Percentiles rank a stretch among this genome's conserved stretches.
Conservation (phyloP, 2,113 vertebrate species). For the human region GRCh38 chr1:25317001-25317500, state of each 20-base stretch:
- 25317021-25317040: not conserved
- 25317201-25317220: not conserved
- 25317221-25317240: not conserved
- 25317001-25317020: not conserved
- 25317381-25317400: not conserved
- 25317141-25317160: not conserved
- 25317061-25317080: slow-evolving; percentile 89
- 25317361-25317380: not conserved
- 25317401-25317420: not conserved
- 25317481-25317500: not conserved
- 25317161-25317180: not conserved
- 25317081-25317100: slow-evolving; percentile 67
- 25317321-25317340: not conserved
- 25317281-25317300: not conserved
- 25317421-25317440: not conserved
- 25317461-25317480: not conserved
- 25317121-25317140: not conserved
- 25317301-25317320: not conserved
- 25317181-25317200: not conserved
- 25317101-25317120: not conserved
- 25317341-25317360: not conserved
- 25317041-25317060: slow-evolving; percentile 85
- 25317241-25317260: not conserved
- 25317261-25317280: not conserved
- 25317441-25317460: not conserved